phyloP scores from a whole-genome alignment of 1,140 invertebrate species.

The Chironomus tepperi region DNA sequence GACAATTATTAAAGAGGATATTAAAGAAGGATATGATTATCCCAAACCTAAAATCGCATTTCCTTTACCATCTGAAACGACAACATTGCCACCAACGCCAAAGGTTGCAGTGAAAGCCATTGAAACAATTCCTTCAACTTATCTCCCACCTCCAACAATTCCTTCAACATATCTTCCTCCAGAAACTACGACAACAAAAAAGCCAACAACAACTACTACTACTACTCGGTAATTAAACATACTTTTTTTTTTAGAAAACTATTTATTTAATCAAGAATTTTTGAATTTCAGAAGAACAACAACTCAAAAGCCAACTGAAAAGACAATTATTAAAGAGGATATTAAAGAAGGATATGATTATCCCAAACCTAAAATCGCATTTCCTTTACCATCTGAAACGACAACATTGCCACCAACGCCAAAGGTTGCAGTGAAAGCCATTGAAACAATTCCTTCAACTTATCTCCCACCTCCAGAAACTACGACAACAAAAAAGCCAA shows the following conservation, averaged over 20 bases:
- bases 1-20: background rate
- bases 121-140: background rate
- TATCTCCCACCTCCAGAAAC: background rate
- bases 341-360: no score
- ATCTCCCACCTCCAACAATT: background rate
- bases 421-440: no score
- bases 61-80: background rate
- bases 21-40: background rate
- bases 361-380: no score
- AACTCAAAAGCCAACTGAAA: no score
- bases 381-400: no score
- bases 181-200: background rate
- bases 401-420: no score
- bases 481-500: background rate
- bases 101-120: background rate
- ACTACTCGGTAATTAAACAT: no score
- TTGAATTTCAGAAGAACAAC: no score
- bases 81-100: background rate
- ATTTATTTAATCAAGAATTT: no score
- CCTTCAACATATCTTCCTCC: background rate
- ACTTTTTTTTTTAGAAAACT: no score
- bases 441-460: no score
- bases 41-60: background rate
- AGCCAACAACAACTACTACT: background rate
- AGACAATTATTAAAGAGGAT: no score